A percentile compares a stretch with the other conserved stretches of the same genome.
phyloP scores from a whole-genome alignment of 2,113 vertebrate genomes.

The Aptenodytes patagonicus region DNA sequence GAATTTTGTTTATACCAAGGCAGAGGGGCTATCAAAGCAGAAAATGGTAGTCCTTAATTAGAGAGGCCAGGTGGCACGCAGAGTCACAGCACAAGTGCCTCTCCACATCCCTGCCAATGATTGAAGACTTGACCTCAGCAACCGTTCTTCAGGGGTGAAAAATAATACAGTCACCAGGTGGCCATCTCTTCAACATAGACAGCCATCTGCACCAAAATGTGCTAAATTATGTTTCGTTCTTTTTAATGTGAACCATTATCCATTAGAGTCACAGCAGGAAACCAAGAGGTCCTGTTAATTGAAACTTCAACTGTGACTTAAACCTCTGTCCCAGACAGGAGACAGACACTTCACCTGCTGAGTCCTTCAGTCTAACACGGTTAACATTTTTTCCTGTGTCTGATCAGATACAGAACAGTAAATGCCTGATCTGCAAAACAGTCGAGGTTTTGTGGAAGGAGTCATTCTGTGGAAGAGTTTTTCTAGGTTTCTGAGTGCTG shows the following conservation, averaged over 20 bases:
- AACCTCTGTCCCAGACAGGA: constrained; percentile 30
- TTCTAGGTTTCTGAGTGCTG: neutral
- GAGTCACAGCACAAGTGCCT: constrained; percentile 41
- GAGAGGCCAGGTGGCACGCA: constrained; percentile 61
- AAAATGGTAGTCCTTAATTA: constrained; percentile 64
- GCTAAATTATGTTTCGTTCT: constrained; percentile 65
- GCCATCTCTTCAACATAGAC: constrained; percentile 47
- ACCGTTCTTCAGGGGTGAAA: constrained; percentile 56
- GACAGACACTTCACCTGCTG: constrained; percentile 26
- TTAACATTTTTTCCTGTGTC: neutral
- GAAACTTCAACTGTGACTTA: constrained; percentile 51
- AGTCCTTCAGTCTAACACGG: neutral
- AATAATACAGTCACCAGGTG: constrained; percentile 62
- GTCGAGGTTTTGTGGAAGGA: neutral
- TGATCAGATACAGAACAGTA: neutral
- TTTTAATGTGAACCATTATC: constrained; percentile 58
- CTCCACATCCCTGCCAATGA: constrained; percentile 21
- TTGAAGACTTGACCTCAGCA: constrained; percentile 54
- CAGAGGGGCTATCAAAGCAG: constrained; percentile 55
- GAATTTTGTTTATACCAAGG: constrained; percentile 8
- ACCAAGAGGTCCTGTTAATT: constrained; percentile 43
- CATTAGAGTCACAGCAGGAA: constrained; percentile 55
- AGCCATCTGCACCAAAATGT: constrained; percentile 51
- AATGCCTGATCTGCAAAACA: neutral
- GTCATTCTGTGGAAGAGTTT: neutral